Evolutionary conservation across 1,140 invertebrate genomes (phyloP).

Genomic region (Cydia splendana): DNA sequence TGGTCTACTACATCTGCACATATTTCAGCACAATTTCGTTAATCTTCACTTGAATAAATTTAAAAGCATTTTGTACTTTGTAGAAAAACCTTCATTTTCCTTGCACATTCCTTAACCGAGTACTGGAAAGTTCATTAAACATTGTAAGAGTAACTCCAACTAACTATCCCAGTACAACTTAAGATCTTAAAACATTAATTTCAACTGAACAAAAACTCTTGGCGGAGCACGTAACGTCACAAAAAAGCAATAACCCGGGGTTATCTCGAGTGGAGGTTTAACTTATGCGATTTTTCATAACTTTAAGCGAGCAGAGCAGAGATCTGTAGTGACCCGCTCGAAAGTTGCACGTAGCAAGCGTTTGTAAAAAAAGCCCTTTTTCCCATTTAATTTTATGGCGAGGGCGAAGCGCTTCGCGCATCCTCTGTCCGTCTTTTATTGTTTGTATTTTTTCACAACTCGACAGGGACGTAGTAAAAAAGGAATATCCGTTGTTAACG

Average conservation of each 20-base stretch:
- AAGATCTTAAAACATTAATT: constrained; percentile 52
- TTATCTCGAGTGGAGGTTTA: constrained; percentile 56
- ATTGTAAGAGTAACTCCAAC: background rate
- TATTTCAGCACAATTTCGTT: background rate
- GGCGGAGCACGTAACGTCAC: constrained; percentile 42
- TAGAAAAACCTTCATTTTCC: background rate
- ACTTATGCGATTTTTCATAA: constrained; percentile 64
- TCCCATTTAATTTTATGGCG: constrained; percentile 54
- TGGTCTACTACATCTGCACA: too few species aligned
- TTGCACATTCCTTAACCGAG: background rate
- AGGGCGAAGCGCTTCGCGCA: constrained; percentile 43
- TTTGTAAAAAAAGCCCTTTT: constrained; percentile 39
- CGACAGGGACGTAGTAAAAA: constrained; percentile 34
- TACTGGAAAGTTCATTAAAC: constrained; percentile 15
- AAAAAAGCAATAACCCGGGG: constrained; percentile 57
- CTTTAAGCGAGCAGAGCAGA: constrained; percentile 44
- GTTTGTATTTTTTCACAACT: constrained; percentile 42
- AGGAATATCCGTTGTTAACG: constrained; percentile 41
- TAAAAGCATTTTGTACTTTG: background rate
- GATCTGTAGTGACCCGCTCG: constrained; percentile 50
- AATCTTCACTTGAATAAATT: background rate
- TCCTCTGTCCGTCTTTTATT: constrained; percentile 38
- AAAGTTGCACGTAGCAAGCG: constrained; percentile 42
- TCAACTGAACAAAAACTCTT: constrained; percentile 43
- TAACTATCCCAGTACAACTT: constrained; percentile 25